Base-by-base conservation (phyloP, 1,140 invertebrate species). In the Caenorhabditis tropicalis region DNA sequence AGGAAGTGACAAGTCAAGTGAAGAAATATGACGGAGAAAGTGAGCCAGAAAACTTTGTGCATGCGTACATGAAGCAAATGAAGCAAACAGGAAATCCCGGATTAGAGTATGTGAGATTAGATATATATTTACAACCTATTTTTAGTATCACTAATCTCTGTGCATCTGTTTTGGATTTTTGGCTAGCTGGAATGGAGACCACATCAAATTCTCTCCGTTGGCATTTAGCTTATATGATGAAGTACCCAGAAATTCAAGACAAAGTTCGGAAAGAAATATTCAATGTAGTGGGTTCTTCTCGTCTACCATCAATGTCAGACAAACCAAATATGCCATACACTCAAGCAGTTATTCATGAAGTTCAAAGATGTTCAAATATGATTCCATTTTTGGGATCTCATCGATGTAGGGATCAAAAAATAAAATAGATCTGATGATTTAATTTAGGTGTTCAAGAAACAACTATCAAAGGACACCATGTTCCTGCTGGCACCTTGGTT, bases 281-380 rank as follows among this genome's bases (percentile, higher is more conserved):
- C 6, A 19, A 36, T 27, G 43, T 36, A 24, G 70, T 84, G 1
- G 80, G 83, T 29, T 29, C 53, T 48, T 36, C 65, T 82, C 70
- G 74, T 29, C 33, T 84, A 5, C 83, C 74, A 12, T 43, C 74
- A 79, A 53, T 84, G 79, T 27, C 48, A 12, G 83, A 84, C 33
- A 49, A 58, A 7, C 33, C 49, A 1, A 49, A 84, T 16, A 82
- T 84, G 51, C 83, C 83, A n/a, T 84, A 82, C 33, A 79, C 79
- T 6, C 39, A 46, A 74, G 82, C 82, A 6, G 51, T 74, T 6
- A 53, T 83, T 21, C 82, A 82, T 81, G 83, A 84, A 84, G 46
- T 84, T 12, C 83, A 84, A 43, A 51, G 83, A 53, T 51, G 79
- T 43, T 48, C 83, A 1, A 84, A 84, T n/a, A 84, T 84, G 51